Evolutionary conservation across 1,140 invertebrate genomes (phyloP), one percentile per base, ranked within the genome.

Genomic region (Drosophila navojoa): DNA sequence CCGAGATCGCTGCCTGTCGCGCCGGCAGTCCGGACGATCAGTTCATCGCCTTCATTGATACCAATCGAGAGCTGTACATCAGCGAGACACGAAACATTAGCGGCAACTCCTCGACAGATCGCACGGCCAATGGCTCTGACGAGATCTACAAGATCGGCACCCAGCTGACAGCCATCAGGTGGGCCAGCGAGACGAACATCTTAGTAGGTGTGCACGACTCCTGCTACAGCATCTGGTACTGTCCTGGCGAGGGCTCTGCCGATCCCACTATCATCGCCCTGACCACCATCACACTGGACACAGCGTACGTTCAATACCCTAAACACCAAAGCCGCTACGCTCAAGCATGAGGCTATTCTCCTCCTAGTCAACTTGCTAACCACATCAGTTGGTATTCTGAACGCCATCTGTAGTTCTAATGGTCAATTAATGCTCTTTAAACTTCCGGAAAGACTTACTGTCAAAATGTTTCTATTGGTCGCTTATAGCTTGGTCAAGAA

Each of bases 171-270:
- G 95, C 95, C 13, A 94, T 98, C 47, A 93, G 93, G 70, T 98
- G 97, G 97, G 97, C 97, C 79, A 95, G 95, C 58, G 94, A 95
- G 63, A 94, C 95, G 2, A 98, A 98, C 91, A 96, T 98, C 85
- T 92, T 98, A 67, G 96, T 96, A 25, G 96, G 96, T 1, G 95
- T 98, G 66, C 94, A 97, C 73, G 97, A 98, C 77, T 94, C 95
- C 0, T 95, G 94, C 77, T 93, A 98, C 19, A 95, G 95, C 19
- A 94, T 98, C n/a, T 98, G 97, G 96, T 95, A 96, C 72, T 97
- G 96, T 90, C 98, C 98, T 0, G 94, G 94, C 40, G 94, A 95
- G 22, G 93, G 95, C 1, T 96, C 94, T 78, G 94, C 96, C 25
- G 97, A 98, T 93, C 93, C 94, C 49, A 95, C 96, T 64, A 92